Evolutionary conservation across 1,140 invertebrate species (phyloP).

Genomic region (Diorhabda elongata): DNA sequence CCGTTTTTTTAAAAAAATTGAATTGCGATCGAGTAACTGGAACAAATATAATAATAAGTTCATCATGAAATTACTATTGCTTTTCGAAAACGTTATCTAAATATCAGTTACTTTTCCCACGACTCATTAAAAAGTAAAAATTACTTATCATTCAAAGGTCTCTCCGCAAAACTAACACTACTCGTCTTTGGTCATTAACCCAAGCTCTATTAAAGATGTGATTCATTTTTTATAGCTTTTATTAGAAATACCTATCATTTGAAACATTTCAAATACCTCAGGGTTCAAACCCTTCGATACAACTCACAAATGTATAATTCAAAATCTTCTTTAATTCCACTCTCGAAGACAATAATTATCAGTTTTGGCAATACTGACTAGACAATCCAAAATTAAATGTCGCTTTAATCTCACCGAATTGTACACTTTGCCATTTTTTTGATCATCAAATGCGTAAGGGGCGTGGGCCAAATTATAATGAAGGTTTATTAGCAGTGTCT

Average conservation of each 20-base stretch:
- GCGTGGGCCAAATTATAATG: background rate
- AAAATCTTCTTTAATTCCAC: background rate
- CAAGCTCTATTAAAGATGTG: background rate
- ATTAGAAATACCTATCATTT: background rate
- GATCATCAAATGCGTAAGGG: slow-evolving; percentile 1
- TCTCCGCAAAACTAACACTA: background rate
- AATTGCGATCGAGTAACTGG: no score
- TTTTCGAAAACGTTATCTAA: no score
- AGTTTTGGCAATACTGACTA: slow-evolving; percentile 2
- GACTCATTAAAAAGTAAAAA: no score
- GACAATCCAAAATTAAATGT: slow-evolving; percentile 2
- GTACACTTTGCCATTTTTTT: background rate
- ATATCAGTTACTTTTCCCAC: no score
- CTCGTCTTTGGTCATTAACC: slow-evolving; percentile 1
- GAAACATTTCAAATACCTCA: background rate
- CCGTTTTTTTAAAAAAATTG: no score
- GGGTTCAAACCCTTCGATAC: background rate
- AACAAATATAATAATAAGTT: no score
- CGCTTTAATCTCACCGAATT: slow-evolving; percentile 2
- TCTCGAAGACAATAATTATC: background rate
- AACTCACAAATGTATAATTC: background rate
- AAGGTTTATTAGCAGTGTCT: background rate
- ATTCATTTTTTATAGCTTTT: background rate
- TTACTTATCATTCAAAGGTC: no score
- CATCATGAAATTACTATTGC: no score